Evolutionary conservation across 2,113 vertebrate species (phyloP), one percentile per base, ranked within the genome.

Genomic region (Oophaga pumilio): DNA sequence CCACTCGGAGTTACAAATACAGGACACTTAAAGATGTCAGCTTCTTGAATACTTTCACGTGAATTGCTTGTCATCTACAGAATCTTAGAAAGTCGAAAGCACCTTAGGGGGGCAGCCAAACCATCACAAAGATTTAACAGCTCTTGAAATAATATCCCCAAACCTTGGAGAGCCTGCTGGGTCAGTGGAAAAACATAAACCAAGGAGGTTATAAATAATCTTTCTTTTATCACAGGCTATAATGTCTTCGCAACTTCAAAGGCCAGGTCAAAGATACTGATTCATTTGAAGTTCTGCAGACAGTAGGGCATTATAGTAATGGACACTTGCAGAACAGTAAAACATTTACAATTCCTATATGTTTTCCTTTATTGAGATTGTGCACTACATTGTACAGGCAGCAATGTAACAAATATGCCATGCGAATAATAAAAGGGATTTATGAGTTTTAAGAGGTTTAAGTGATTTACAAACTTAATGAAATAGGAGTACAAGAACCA

Each of bases 171-270:
- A 93, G 90, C 95, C 95, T 95, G 94, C 94, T 96, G 95, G 90
- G 95, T 95, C 93, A 94, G 91, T 94, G 94, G 91, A 96, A 95
- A 91, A 94, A 93, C 94, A 94, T 94, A 94, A 95, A 92, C 93
- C 91, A 88, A 94, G 92, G 91, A 93, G 94, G 94, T 94, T 95
- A 96, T 94, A 95, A 95, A 95, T 95, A 96, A 96, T 96, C 95
- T 93, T 94, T 94, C 94, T 94, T 95, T 95, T 95, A 96, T 96
- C 94, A 92, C 91, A 93, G 88, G 91, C 91, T 62, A 91, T 92
- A 92, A 90, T 94, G 93, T 95, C 93, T 94, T 93, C 90, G 94
- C 93, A 93, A 95, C 93, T 95, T 96, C 95, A 96, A 96, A 96
- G 94, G 89, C 92, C 88, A 92, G 91, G 89, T 86, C 89, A 90